Evolutionary conservation across 1,140 invertebrate species (phyloP).

Genomic region (Saccostrea glomerata): DNA sequence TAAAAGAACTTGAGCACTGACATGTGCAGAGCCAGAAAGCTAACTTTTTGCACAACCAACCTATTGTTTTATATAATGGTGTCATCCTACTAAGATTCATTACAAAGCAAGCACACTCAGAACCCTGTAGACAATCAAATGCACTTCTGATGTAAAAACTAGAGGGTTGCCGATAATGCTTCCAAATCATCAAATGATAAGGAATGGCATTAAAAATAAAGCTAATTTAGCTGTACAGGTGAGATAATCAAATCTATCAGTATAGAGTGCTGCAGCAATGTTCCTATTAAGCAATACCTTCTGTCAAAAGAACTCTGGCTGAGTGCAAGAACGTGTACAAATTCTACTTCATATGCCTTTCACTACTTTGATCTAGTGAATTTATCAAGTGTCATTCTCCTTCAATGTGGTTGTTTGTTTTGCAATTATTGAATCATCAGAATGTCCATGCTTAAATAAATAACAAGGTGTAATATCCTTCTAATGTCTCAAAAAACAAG

Average conservation of each 20-base stretch:
- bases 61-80: background rate
- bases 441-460: no score
- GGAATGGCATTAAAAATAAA: background rate
- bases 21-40: background rate
- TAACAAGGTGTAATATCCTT: no score
- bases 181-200: background rate
- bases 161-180: background rate
- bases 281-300: background rate
- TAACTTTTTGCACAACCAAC: background rate
- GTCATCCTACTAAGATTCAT: background rate
- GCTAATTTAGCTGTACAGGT: slow-evolving; percentile 3
- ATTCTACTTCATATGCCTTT: background rate
- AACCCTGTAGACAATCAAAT: background rate
- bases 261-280: background rate
- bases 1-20: background rate
- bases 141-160: slow-evolving; percentile 1
- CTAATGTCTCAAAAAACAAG: no score
- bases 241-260: background rate
- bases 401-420: no score
- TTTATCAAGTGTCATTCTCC: background rate
- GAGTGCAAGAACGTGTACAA: background rate
- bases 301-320: background rate
- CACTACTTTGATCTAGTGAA: background rate
- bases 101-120: background rate
- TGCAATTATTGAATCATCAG: no score